phyloP scores from a whole-genome alignment of 2,113 vertebrate species.

The Vireo altiloquus region DNA sequence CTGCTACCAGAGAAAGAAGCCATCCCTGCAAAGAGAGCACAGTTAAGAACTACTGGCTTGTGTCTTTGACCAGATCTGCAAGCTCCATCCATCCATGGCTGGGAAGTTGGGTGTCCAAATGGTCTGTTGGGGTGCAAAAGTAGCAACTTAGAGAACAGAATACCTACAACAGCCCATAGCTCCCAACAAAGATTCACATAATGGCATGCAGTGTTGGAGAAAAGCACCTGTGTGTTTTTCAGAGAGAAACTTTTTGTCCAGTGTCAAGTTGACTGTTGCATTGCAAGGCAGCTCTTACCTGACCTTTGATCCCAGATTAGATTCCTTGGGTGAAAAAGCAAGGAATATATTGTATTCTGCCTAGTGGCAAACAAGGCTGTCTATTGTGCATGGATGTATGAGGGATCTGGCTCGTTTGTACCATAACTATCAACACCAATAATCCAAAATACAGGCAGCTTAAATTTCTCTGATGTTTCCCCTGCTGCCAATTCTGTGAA shows the following conservation, averaged over 20 bases:
- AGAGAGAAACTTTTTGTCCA: not conserved
- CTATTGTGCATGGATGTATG: not conserved
- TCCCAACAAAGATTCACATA: not conserved
- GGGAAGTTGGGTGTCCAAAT: not conserved
- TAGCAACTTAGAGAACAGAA: not conserved
- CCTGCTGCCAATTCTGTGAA: not conserved
- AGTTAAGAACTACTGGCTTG: not conserved
- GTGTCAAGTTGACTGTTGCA: not conserved
- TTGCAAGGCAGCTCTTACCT: not conserved
- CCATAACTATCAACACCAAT: not conserved
- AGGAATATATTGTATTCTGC: not conserved
- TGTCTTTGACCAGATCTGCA: not conserved
- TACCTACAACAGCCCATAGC: fast-evolving
- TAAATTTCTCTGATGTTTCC: not conserved
- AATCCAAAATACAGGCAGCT: not conserved
- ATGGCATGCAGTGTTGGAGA: not conserved
- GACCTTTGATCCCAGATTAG: not conserved
- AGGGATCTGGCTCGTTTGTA: not conserved
- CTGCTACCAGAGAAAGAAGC: not conserved
- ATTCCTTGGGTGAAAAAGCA: not conserved
- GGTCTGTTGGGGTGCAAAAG: not conserved
- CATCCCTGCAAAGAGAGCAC: not conserved
- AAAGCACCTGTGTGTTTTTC: not conserved
- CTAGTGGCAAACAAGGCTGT: not conserved
- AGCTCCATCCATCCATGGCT: not conserved